Base-by-base conservation (phyloP, 2,113 vertebrate species). In the Malaclemys terrapin region DNA sequence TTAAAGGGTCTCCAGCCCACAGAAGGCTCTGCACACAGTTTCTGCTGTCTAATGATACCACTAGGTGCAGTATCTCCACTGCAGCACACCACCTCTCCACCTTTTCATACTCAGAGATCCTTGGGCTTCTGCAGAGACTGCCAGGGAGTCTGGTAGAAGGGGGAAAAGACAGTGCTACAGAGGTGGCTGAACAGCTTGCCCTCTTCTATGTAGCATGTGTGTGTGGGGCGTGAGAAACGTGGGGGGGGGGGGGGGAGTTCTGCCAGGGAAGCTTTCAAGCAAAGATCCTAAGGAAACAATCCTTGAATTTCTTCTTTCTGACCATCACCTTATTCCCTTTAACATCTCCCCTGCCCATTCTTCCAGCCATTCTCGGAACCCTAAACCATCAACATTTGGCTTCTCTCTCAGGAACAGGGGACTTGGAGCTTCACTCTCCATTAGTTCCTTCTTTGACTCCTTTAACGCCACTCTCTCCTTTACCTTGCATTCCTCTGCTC, bases 301-400 rank as follows among this genome's bases (percentile, higher is more conserved):
- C 22, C n/a, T 42, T 45, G n/a, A 42, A 53, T 83, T 90, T 24
- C 38, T 87, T 25, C 17, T 65, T 57, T 27, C 6, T 19, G 12
- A 81, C 49, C 50, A 53, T 19, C 0, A 0, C 1, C 0, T 27
- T 3, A 19, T 38, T 49, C 53, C 80, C 29, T 87, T 89, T 57
- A 89, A 22, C 7, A 35, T 72, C 35, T 52, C 10, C 49, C 17
- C 90, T 57, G 10, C 45, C 45, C 8, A 38, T 82, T 62, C 52
- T 14, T 69, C 80, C 78, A 52, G 31, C 19, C 57, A 80, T 59
- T 83, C 35, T 87, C n/a, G 80, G 47, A 87, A 14, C 16, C 2
- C 11, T 35, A 24, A 4, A 11, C 27, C 81, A 90, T 10, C 85
- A 42, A 17, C 1, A 8, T 22, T 42, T 82, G 84, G 38, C 45